Evolutionary conservation across 2,113 vertebrate genomes (phyloP), one percentile per base, ranked within the genome.

Genomic region (Rallus limicola): DNA sequence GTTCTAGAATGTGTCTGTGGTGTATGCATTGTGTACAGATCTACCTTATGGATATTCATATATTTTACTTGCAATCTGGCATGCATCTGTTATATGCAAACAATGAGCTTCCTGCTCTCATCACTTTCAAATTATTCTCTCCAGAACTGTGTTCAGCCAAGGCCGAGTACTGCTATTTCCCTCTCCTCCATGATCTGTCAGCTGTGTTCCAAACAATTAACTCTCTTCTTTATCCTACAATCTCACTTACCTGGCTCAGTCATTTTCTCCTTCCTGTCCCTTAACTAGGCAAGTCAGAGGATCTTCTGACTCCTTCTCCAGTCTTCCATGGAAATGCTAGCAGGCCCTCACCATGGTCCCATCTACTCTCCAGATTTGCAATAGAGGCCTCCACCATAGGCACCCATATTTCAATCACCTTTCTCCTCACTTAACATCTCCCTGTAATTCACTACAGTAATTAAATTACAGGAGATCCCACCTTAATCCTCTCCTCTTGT

Each of bases 61-160:
- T 75, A 71, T 63, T 74, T 84, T 42, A 64, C n/a, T 86, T 82
- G 58, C 65, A 89, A 21, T 72, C 52, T 92, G 34, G 38, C 78
- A 56, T 0, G 6, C 84, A 85, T 91, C 44, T 92, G 78, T 67
- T 75, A 21, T 14, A 69, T 15, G 26, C 40, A 91, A 71, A 90
- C 44, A 25, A 89, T 68, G 50, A 91, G 55, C 36, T 89, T 94
- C 67, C 93, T 85, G 63, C 62, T 95, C n/a, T 82, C 44, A 84
- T n/a, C 15, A 9, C 55, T 84, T 95, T 56, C 29, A 79, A 85
- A 85, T 58, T 78, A 36, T 44, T 87, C 59, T 72, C 53, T 77
- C 33, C 58, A 89, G 34, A 84, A 68, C 21, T 10, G 31, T 53
- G 44, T 72, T 84, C 50, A 93, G 48, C 24, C 94, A 78, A 87